Base-by-base conservation (phyloP, 2,797 vertebrate genomes). In the Enteromius trimaculatus region DNA sequence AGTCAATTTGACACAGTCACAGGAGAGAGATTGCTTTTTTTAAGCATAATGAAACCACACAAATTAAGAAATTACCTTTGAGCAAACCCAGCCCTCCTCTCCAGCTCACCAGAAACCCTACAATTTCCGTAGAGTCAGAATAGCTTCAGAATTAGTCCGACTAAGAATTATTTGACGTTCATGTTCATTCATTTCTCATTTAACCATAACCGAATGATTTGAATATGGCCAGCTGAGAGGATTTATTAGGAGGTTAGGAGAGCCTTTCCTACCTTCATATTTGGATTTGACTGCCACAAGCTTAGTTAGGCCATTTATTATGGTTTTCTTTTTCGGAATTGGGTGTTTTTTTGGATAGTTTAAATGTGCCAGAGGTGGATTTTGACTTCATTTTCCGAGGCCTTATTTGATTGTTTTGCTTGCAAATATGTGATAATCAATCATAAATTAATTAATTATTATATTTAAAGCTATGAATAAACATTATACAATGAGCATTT, bases 41-140 rank as follows among this genome's bases (percentile, higher is more conserved):
- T 89, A 88, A 85, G 79, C 86, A 83, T 89, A 89, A 90, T 90
- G 89, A 92, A 89, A 89, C 86, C 89, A 89, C 89, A 89, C 89
- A 92, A 90, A 92, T 91, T 92, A 92, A 90, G 88, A 91, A 92
- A 91, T 90, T 89, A 90, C 89, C 88, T 90, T 86, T 86, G 89
- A 87, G 88, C 86, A 87, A 86, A 89, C 84, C 84, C 69, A 9
- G 83, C 80, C 88, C 88, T 64, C 78, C 78, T 75, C 84, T 86
- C 70, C 78, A 72, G 83, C 84, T 83, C 44, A 79, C 75, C 72
- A 79, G 81, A 86, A 85, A 79, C 83, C 69, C 74, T 84, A 80
- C 78, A 72, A 51, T 88, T 86, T 89, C 69, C 65, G 79, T 75
- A 83, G 85, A 84, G 81, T 87, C 84, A 17, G 66, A 85, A 82